phyloP scores from a whole-genome alignment of 2,888 invertebrate genomes.

The Adelognathus sp. region DNA sequence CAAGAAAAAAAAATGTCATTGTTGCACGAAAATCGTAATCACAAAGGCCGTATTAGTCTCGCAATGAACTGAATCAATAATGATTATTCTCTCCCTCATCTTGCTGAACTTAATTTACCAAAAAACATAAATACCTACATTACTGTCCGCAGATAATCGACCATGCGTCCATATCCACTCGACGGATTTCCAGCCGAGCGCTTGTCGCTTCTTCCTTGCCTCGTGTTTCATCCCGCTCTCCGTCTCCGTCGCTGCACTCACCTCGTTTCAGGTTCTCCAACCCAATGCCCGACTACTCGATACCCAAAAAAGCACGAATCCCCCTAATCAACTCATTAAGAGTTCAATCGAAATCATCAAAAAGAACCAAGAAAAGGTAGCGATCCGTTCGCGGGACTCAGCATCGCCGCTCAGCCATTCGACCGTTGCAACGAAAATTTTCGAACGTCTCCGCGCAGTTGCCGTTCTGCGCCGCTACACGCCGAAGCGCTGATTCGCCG shows the following conservation, averaged over 20 bases:
- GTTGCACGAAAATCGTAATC: too few relatives aligned
- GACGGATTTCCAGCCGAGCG: neutral
- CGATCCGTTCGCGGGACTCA: too few relatives aligned
- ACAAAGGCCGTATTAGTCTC: too few relatives aligned
- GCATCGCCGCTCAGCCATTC: too few relatives aligned
- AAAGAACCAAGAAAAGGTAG: too few relatives aligned
- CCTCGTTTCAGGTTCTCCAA: neutral
- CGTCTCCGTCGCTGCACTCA: neutral
- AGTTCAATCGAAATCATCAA: neutral
- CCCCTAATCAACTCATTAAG: neutral
- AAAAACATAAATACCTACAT: neutral
- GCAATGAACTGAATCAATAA: too few relatives aligned
- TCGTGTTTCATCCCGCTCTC: neutral
- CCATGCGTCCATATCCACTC: neutral
- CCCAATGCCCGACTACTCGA: neutral
- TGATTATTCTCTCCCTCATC: too few relatives aligned
- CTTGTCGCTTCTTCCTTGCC: neutral
- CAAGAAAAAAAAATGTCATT: too few relatives aligned
- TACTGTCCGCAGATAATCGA: neutral
- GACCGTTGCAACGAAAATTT: neutral
- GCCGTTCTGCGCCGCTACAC: neutral
- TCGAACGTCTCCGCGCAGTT: neutral
- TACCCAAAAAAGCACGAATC: neutral
- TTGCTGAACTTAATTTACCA: too few relatives aligned
- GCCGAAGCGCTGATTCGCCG: neutral